Percentiles rank a stretch among this genome's conserved stretches.
These are phyloP conservation scores for Sesia apiformis DNA, from an alignment of 2,888 invertebrate genomes.

Conservation along the genomic window DNA sequence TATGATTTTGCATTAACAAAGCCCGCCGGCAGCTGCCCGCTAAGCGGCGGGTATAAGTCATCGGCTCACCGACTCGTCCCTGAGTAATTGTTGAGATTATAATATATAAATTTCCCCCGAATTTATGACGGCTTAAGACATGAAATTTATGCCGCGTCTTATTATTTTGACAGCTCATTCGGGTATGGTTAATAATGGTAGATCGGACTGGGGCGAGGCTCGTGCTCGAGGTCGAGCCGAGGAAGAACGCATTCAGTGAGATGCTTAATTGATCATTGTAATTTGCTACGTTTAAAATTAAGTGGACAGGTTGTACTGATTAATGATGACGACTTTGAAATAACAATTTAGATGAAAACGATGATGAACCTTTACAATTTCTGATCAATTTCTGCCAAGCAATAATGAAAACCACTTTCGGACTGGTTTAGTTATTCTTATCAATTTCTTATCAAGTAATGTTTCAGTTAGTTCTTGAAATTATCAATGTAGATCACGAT, in stretches of 20 bases:
- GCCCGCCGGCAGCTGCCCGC: constrained; percentile 17
- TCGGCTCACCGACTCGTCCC: constrained; percentile 22
- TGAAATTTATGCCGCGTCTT: constrained; percentile 51
- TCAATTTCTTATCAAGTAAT: too few species aligned
- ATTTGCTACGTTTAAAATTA: constrained; percentile 11
- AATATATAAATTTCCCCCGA: constrained; percentile 40
- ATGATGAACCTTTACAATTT: not conserved
- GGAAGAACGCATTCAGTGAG: not conserved
- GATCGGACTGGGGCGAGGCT: constrained; percentile 8
- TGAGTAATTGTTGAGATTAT: constrained; percentile 57
- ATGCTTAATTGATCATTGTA: constrained; percentile 23
- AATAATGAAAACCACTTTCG: too few species aligned
- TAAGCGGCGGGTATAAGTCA: constrained; percentile 23
- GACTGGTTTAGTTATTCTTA: too few species aligned
- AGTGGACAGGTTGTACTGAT: too few species aligned
- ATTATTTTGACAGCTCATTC: constrained; percentile 59
- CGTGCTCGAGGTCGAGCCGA: too few species aligned
- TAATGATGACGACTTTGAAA: not conserved
- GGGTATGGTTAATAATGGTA: constrained; percentile 27
- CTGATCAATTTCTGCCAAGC: not conserved
- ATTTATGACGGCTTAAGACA: constrained; percentile 42
- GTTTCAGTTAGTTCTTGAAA: too few species aligned
- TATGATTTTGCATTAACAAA: constrained; percentile 30
- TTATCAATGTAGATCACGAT: too few species aligned
- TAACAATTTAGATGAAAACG: not conserved